These are phyloP conservation scores for Empis livida DNA, from an alignment of 2,888 invertebrate species.

Conservation along the genomic window DNA sequence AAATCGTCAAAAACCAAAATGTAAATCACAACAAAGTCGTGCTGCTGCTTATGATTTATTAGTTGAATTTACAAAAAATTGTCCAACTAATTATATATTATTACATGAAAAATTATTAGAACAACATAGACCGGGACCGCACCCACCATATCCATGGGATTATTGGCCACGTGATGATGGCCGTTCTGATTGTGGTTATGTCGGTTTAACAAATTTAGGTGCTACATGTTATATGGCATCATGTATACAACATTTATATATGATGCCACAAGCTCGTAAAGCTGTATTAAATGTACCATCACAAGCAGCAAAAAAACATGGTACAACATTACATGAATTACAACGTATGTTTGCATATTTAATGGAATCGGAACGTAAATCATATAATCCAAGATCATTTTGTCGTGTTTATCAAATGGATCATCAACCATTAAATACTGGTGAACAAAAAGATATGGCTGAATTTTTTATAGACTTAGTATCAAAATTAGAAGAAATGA, in stretches of 20 bases:
- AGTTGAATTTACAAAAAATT: constrained; percentile 74
- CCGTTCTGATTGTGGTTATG: constrained; percentile 86
- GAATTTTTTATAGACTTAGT: constrained; percentile 96
- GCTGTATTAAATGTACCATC: constrained; percentile 71
- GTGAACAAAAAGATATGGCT: constrained; percentile 96
- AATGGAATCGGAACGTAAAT: constrained; percentile 85
- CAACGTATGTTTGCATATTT: constrained; percentile 94
- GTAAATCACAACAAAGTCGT: constrained; percentile 79
- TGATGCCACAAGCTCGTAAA: constrained; percentile 88
- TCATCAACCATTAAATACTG: constrained; percentile 88
- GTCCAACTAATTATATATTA: constrained; percentile 73
- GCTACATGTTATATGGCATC: constrained; percentile 98
- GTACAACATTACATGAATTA: constrained; percentile 68
- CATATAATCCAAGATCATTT: constrained; percentile 89
- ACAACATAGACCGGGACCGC: constrained; percentile 75
- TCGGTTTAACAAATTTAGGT: constrained; percentile 86
- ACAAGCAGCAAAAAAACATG: constrained; percentile 60
- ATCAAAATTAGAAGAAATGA: constrained; percentile 92
- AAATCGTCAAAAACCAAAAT: constrained; percentile 77
- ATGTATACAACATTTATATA: constrained; percentile 92
- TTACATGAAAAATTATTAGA: constrained; percentile 70
- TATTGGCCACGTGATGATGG: constrained; percentile 97
- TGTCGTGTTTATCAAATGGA: constrained; percentile 97
- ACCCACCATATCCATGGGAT: constrained; percentile 87
- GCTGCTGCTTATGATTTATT: constrained; percentile 84